phyloP scores from a whole-genome alignment of 2,113 vertebrate species.

The Felis chaus region DNA sequence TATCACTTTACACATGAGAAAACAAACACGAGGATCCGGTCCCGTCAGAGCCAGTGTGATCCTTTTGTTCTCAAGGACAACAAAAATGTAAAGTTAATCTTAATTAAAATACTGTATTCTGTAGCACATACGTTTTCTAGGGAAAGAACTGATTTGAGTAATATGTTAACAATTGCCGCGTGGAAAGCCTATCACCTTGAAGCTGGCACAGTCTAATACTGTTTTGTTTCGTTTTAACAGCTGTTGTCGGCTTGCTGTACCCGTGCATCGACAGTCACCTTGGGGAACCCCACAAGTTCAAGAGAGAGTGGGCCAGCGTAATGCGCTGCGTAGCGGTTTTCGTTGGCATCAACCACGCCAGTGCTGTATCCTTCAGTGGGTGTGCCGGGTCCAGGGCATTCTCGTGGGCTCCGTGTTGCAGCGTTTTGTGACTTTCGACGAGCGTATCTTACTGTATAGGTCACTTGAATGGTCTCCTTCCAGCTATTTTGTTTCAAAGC shows the following conservation, averaged over 20 bases:
- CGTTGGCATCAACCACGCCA: slow-evolving; percentile 91
- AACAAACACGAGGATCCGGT: not conserved
- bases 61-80: not conserved
- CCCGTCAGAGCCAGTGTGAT: not conserved
- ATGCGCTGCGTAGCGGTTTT: slow-evolving; percentile 91
- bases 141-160: not conserved
- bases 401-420: rapidly evolving
- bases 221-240: slow-evolving; percentile 69
- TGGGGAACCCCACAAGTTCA: slow-evolving; percentile 91
- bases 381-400: rapidly evolving
- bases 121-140: rapidly evolving
- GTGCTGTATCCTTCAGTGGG: slow-evolving; percentile 87
- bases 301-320: slow-evolving; percentile 91
- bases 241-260: slow-evolving; percentile 89
- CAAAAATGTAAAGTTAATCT: not conserved
- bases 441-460: rapidly evolving
- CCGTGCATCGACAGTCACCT: slow-evolving; percentile 91
- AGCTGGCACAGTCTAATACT: not conserved
- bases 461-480: not conserved
- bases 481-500: not conserved
- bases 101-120: rapidly evolving
- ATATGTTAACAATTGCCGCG: rapidly evolving
- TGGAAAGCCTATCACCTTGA: rapidly evolving
- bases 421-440: rapidly evolving
- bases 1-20: slow-evolving; percentile 17